phyloP scores from a whole-genome alignment of 2,797 vertebrate genomes.

The Valencia hispanica region DNA sequence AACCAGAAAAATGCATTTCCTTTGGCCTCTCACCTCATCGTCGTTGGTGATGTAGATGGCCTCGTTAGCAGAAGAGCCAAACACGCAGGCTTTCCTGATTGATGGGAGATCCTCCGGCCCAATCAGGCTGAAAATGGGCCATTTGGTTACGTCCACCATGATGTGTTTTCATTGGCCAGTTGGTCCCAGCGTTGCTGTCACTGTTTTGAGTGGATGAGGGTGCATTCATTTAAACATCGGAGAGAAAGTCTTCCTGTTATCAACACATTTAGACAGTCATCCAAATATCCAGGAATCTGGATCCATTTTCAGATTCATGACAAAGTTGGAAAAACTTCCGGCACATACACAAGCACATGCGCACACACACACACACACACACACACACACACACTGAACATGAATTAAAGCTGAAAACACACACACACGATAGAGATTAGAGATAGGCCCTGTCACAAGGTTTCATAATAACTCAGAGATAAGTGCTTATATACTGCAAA shows the following conservation, averaged over 20 bases:
- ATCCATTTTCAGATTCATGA: neutral
- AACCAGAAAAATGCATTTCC: neutral
- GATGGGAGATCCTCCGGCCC: constrained; percentile 85
- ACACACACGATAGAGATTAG: neutral
- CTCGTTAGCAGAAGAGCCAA: constrained; percentile 92
- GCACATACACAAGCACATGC: no score
- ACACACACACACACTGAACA: no score
- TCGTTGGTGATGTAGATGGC: constrained; percentile 89
- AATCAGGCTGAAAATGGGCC: constrained; percentile 95
- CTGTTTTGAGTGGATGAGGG: neutral
- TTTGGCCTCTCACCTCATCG: constrained; percentile 86
- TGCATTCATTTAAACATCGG: neutral
- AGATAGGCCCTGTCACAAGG: neutral
- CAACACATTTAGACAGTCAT: neutral
- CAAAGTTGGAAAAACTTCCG: neutral
- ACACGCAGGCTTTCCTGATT: constrained; percentile 90
- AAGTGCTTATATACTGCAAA: neutral
- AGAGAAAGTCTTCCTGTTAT: neutral
- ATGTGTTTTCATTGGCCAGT: constrained; percentile 40
- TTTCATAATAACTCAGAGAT: neutral
- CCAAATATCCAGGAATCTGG: neutral
- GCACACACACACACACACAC: no score
- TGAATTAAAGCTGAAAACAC: neutral
- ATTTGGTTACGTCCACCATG: constrained; percentile 96
- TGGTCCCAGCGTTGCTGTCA: neutral